These are phyloP conservation scores for Brachyhypopomus occidentalis DNA, from an alignment of 2,113 vertebrate genomes.

Conservation along the genomic window DNA sequence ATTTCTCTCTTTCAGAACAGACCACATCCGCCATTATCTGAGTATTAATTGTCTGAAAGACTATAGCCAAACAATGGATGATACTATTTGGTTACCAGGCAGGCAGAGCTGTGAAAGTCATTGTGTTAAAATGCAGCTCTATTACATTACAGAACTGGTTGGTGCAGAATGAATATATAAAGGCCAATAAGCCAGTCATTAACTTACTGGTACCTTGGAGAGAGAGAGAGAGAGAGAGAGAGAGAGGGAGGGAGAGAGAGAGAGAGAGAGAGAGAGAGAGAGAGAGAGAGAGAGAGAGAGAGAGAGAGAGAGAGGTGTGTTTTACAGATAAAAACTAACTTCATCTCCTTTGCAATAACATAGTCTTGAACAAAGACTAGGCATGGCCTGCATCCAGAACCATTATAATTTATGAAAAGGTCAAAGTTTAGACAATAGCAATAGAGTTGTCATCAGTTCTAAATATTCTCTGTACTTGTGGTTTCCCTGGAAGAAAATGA, in stretches of 20 bases:
- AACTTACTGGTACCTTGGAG: slow-evolving; percentile 51
- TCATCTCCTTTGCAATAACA: too few relatives aligned
- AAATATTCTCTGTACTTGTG: background rate
- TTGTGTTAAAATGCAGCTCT: slow-evolving; percentile 1
- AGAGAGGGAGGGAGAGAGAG: background rate
- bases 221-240: slow-evolving; percentile 35
- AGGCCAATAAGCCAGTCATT: slow-evolving; percentile 52
- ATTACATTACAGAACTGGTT: slow-evolving; percentile 39
- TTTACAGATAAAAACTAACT: background rate
- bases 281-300: too few relatives aligned
- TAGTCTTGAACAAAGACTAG: too few relatives aligned
- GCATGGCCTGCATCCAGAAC: too few relatives aligned
- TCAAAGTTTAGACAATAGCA: background rate
- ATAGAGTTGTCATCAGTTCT: background rate
- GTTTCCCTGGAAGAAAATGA: background rate
- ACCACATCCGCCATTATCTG: background rate
- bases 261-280: too few relatives aligned
- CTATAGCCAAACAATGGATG: background rate
- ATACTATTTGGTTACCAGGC: slow-evolving; percentile 12
- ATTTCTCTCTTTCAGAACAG: slow-evolving; percentile 10
- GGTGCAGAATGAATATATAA: slow-evolving; percentile 57
- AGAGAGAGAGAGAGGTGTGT: background rate
- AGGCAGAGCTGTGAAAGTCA: background rate
- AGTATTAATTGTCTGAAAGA: background rate
- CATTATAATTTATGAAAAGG: background rate